Conservation (phyloP, 1,140 invertebrate genomes). For the Calycopis cecrops region DNA sequence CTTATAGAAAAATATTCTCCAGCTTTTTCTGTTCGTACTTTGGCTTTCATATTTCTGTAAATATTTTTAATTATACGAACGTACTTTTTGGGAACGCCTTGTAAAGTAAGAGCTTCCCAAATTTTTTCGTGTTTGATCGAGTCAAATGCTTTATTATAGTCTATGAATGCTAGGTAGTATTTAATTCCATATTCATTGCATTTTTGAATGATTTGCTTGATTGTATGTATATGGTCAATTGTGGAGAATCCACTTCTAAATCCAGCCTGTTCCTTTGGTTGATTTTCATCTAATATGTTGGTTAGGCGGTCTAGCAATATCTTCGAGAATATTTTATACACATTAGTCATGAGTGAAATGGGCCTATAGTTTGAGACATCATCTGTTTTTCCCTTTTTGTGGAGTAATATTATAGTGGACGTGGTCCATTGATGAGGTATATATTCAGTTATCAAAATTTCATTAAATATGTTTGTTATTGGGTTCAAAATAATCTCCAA, state of each 20-base stretch:
- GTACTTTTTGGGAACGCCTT: constrained; percentile 22
- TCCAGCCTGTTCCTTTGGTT: too few species aligned
- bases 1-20: too few species aligned
- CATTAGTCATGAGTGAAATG: constrained; percentile 27
- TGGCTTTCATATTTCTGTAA: constrained; percentile 20
- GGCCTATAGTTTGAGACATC: constrained; percentile 32
- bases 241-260: too few species aligned
- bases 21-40: constrained; percentile 20
- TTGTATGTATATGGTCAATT: too few species aligned
- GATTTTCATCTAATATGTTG: constrained; percentile 24
- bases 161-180: too few species aligned
- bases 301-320: constrained; percentile 26
- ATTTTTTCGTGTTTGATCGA: constrained; percentile 22
- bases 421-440: constrained; percentile 28
- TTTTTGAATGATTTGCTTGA: too few species aligned
- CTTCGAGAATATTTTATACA: constrained; percentile 32
- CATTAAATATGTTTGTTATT: constrained; percentile 28
- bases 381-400: constrained; percentile 32
- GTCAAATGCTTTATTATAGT: constrained; percentile 31
- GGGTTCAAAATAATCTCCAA: constrained; percentile 16
- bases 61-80: constrained; percentile 20
- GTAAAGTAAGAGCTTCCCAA: constrained; percentile 23
- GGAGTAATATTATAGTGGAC: constrained; percentile 31
- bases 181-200: too few species aligned
- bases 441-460: constrained; percentile 28